These are phyloP conservation scores for Atrichornis clamosus DNA, from an alignment of 2,113 vertebrate species.

Conservation along the genomic window DNA sequence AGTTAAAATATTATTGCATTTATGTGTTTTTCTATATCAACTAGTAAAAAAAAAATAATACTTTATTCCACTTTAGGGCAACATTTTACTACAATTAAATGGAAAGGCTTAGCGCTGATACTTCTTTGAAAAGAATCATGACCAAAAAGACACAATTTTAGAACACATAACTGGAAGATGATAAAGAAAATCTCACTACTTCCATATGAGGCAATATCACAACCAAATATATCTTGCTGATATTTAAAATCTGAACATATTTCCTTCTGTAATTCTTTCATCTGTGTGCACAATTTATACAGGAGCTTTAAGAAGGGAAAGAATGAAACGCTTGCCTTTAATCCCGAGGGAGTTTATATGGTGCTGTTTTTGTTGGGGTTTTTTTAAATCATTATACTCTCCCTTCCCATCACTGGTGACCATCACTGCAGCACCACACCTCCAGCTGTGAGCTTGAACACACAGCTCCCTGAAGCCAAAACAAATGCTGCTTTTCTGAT, in stretches of 20 bases:
- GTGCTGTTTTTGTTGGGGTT: neutral
- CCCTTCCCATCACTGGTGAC: constrained; percentile 19
- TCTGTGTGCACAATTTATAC: neutral
- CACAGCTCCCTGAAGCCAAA: constrained; percentile 31
- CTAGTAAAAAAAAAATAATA: constrained; percentile 55
- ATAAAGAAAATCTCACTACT: constrained; percentile 20
- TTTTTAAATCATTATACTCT: constrained; percentile 7
- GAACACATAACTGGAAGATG: constrained; percentile 8
- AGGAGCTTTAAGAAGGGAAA: neutral
- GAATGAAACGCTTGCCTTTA: neutral
- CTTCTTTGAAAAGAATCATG: constrained; percentile 68
- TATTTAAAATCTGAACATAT: constrained; percentile 29
- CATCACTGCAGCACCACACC: neutral
- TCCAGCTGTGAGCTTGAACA: constrained; percentile 40
- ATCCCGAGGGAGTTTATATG: neutral
- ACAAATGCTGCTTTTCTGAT: constrained; percentile 39
- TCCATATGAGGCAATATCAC: neutral
- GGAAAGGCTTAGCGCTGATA: constrained; percentile 64
- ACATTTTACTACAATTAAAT: constrained; percentile 75
- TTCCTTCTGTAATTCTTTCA: constrained; percentile 21
- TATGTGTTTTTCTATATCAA: constrained; percentile 67
- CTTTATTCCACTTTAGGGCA: constrained; percentile 70
- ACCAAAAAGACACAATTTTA: constrained; percentile 50
- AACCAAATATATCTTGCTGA: neutral
- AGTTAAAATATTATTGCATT: constrained; percentile 73